Conservation (phyloP, 2,888 invertebrate genomes). For the Clusia tigrina region DNA sequence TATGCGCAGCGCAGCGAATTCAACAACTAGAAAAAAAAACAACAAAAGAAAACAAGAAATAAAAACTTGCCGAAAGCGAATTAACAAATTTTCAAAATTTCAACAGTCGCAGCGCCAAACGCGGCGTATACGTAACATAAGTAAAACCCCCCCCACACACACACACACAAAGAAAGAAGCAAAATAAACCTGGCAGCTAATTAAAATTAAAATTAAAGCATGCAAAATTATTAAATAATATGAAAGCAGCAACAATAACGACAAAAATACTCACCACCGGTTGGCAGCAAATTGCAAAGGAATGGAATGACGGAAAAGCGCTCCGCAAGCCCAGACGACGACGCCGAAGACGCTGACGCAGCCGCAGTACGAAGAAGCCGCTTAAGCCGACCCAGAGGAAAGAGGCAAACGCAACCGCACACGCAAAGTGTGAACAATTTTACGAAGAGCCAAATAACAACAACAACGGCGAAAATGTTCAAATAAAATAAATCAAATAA, state of each 20-base stretch:
- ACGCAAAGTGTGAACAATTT: slow-evolving; percentile 5
- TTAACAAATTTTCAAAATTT: neutral
- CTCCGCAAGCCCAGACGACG: too few species aligned
- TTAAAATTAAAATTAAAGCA: neutral
- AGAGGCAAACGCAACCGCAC: neutral
- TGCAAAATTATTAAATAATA: neutral
- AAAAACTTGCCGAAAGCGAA: too few species aligned
- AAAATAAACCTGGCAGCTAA: neutral
- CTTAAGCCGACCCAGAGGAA: neutral
- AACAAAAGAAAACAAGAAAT: too few species aligned
- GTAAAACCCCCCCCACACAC: neutral
- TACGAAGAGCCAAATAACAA: neutral
- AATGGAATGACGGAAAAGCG: neutral
- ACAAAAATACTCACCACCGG: neutral
- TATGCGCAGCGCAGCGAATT: too few species aligned
- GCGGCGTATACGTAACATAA: neutral
- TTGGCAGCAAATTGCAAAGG: neutral
- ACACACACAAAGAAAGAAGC: neutral
- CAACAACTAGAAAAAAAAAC: too few species aligned
- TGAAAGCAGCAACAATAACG: slow-evolving; percentile 3
- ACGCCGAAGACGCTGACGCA: neutral
- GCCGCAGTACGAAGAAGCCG: neutral
- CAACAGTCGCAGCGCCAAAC: neutral
- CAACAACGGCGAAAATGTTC: neutral
- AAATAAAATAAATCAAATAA: neutral